Conservation (phyloP, 2,797 vertebrate genomes). For the Melanotaenia maccullochi region DNA sequence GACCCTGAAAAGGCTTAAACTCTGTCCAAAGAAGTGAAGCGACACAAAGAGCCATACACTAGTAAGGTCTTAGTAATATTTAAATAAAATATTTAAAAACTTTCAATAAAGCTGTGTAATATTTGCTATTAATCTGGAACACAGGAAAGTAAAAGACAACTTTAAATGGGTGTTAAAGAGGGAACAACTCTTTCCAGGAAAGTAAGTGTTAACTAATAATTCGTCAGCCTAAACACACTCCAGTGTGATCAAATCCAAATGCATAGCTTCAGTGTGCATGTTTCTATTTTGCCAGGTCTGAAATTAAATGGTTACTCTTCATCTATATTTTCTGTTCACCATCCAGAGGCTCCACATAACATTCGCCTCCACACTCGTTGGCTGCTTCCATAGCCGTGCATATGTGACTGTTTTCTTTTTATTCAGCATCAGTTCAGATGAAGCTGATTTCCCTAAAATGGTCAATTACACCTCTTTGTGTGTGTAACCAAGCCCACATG, state of each 20-base stretch:
- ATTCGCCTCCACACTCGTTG: background rate
- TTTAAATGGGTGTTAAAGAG: background rate
- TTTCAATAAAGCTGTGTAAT: background rate
- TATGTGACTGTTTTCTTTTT: slow-evolving; percentile 8
- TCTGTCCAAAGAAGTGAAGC: background rate
- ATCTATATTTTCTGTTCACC: background rate
- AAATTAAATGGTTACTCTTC: background rate
- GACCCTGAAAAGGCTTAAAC: background rate
- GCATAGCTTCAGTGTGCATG: background rate
- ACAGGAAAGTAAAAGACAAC: background rate
- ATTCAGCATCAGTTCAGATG: slow-evolving; percentile 57
- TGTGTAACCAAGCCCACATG: slow-evolving; percentile 62
- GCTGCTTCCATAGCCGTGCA: background rate
- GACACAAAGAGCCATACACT: background rate
- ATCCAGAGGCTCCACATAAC: background rate
- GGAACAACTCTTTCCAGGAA: background rate
- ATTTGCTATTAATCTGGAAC: background rate
- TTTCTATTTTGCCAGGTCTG: background rate
- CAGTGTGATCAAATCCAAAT: slow-evolving; percentile 8
- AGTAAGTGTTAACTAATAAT: too few relatives aligned
- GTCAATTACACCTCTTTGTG: slow-evolving; percentile 74
- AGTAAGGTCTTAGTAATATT: background rate
- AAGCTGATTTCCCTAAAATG: slow-evolving; percentile 62
- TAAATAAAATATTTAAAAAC: background rate
- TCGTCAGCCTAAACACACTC: background rate